Evolutionary conservation across 2,797 vertebrate species (phyloP).

Genomic region (Brotula barbata): DNA sequence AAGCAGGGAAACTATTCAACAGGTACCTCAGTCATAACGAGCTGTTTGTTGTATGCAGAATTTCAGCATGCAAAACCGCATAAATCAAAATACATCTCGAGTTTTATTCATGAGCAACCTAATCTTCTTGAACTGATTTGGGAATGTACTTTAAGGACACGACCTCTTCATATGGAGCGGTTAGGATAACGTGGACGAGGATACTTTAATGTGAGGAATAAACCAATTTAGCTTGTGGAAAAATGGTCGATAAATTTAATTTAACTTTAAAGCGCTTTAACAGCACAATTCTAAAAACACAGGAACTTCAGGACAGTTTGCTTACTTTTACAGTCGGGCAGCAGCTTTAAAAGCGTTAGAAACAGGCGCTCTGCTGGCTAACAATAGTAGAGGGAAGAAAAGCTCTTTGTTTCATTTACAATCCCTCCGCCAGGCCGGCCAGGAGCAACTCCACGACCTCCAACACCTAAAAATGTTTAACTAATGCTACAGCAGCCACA

Average conservation of each 20-base stretch:
- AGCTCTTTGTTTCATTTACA: conserved; percentile 63
- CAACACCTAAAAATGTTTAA: rapidly evolving
- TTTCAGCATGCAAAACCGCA: too few relatives aligned
- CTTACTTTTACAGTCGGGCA: conserved; percentile 50
- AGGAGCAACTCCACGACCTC: conserved; percentile 2
- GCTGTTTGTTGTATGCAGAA: too few relatives aligned
- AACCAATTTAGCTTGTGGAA: too few relatives aligned
- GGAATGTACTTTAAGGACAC: too few relatives aligned
- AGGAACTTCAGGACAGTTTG: not conserved
- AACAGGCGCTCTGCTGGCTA: conserved; percentile 36
- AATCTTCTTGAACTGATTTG: too few relatives aligned
- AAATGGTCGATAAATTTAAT: conserved; percentile 10
- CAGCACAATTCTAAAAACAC: not conserved
- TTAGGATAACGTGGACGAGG: too few relatives aligned
- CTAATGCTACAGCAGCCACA: not conserved
- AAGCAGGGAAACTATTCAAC: too few relatives aligned
- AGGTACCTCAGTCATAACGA: too few relatives aligned
- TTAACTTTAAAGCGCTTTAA: not conserved
- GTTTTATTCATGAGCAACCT: too few relatives aligned
- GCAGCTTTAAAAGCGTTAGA: conserved; percentile 7
- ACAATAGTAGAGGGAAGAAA: conserved; percentile 64
- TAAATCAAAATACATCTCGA: too few relatives aligned
- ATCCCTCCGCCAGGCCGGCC: conserved; percentile 27
- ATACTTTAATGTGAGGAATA: too few relatives aligned
- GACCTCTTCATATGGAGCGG: too few relatives aligned